Evolutionary conservation across 2,888 invertebrate species (phyloP).

Genomic region (Cataglyphis albicans): DNA sequence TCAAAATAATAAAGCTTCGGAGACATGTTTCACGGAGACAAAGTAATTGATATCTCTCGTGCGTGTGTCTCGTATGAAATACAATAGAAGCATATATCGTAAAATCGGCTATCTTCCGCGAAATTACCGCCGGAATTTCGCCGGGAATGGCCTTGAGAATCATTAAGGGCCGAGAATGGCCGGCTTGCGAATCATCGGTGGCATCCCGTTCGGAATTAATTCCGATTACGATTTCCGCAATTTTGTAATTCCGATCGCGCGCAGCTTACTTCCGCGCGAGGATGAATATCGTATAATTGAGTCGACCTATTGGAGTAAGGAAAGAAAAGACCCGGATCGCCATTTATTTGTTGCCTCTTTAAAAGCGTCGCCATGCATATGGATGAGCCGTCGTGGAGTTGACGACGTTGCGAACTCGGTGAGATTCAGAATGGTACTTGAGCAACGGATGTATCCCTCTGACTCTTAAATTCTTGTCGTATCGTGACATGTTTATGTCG

Average conservation of each 20-base stretch:
- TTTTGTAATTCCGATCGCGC: conserved; percentile 38
- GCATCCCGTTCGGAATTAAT: conserved; percentile 32
- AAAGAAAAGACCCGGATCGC: neutral
- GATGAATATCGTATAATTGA: conserved; percentile 50
- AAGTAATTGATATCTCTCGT: neutral
- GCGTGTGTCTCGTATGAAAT: neutral
- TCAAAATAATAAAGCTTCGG: too few relatives aligned
- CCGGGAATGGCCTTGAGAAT: conserved; percentile 10
- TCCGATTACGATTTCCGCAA: conserved; percentile 46
- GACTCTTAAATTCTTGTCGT: conserved; percentile 25
- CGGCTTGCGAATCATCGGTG: conserved; percentile 48
- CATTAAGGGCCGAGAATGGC: conserved; percentile 53
- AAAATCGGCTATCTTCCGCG: conserved; percentile 24
- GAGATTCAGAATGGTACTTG: conserved; percentile 29
- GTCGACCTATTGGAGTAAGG: neutral
- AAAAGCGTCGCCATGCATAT: conserved; percentile 40
- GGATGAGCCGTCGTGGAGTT: conserved; percentile 34
- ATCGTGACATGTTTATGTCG: conserved; percentile 38
- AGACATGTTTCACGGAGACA: too few relatives aligned
- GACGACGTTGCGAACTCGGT: conserved; percentile 37
- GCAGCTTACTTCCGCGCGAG: conserved; percentile 32
- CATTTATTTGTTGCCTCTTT: conserved; percentile 50
- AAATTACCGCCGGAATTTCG: conserved; percentile 35
- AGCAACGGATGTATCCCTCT: neutral
- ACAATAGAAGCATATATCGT: neutral